Evolutionary conservation across 2,797 vertebrate species (phyloP), one percentile per base, ranked within the genome.

Genomic region (Micromesistius poutassou): DNA sequence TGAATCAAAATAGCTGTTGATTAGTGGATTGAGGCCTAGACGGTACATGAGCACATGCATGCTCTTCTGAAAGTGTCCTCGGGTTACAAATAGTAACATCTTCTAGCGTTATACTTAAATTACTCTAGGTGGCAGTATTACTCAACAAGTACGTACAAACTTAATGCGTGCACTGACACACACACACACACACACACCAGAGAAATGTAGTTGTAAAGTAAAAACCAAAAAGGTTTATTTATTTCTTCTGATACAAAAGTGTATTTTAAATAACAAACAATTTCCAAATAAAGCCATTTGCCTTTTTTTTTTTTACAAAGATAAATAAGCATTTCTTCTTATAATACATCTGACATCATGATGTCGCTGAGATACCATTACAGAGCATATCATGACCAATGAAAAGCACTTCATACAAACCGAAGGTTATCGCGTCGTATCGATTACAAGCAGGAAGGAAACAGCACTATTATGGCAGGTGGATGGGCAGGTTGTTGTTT

Each of bases 251-350:
- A 94, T 95, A 95, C 94, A 95, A 95, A 95, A 95, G 86, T 87
- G 79, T 90, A 80, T 88, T 84, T 94, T 94, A 95, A 95, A 95
- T 95, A 94, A 93, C 89, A 91, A 91, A 90, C 87, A 87, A 85
- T 66, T 91, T 92, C 91, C 62, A 68, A 68, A 86, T 87, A 84
- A 87, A 80, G 86, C 83, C 85, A 81, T 68, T 84, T 83, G 82
- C 87, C 82, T 92, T 90, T 31, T 71, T 71, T 71, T 71, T 71
- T 71, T 90, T 89, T 93, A 98, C 95, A 98, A 95, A 94, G 96
- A 99, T 99, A 98, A 99, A 98, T 99, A 98, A 99, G 93, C 95
- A 95, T 33, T 73, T 84, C 95, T 96, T 77, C 84, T 95, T 95
- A 97, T 94, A 95, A 94, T 95, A 96, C 96, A 96, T 89, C 92